phyloP scores from a whole-genome alignment of 92 coral and sea anemone species.

The Epizoanthus scotinus region DNA sequence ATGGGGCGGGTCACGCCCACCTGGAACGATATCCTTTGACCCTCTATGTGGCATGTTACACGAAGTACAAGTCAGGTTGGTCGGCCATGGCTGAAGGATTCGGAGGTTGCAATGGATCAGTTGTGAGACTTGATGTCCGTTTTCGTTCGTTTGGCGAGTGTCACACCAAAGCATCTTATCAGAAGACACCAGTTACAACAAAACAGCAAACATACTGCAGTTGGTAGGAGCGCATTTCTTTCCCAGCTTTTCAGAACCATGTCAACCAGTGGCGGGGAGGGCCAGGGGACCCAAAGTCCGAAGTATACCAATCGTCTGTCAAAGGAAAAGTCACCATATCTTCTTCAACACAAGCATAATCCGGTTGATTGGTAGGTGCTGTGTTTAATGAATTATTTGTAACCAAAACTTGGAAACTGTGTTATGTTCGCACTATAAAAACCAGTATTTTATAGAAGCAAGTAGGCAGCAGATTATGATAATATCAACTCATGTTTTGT shows the following conservation, averaged over 20 bases:
- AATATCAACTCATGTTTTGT: too few relatives aligned
- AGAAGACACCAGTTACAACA: background rate
- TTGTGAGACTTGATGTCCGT: slow-evolving; percentile 6
- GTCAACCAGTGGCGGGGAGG: background rate
- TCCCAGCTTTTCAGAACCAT: background rate
- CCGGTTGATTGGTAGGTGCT: slow-evolving; percentile 94
- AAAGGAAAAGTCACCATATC: slow-evolving; percentile 92
- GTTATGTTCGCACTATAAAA: too few relatives aligned
- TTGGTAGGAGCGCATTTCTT: background rate
- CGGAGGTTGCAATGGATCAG: background rate
- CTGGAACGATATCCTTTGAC: background rate
- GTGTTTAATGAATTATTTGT: background rate
- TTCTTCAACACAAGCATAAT: slow-evolving; percentile 91
- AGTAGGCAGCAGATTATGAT: too few relatives aligned
- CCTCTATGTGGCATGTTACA: slow-evolving; percentile 9
- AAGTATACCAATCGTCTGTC: slow-evolving; percentile 76
- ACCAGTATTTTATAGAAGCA: too few relatives aligned
- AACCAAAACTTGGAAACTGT: background rate
- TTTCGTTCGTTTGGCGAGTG: background rate
- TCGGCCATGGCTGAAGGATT: background rate
- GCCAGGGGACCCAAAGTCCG: slow-evolving; percentile 29
- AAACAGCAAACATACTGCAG: background rate
- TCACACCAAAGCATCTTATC: slow-evolving; percentile 1
- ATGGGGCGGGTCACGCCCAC: background rate
- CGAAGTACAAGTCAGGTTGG: background rate